A percentile compares a stretch with the other conserved stretches of the same genome.
Evolutionary conservation across 37 sponge, comb jelly and placozoan genomes (phyloP).

Genomic region (Cliona cf. orientalis): DNA sequence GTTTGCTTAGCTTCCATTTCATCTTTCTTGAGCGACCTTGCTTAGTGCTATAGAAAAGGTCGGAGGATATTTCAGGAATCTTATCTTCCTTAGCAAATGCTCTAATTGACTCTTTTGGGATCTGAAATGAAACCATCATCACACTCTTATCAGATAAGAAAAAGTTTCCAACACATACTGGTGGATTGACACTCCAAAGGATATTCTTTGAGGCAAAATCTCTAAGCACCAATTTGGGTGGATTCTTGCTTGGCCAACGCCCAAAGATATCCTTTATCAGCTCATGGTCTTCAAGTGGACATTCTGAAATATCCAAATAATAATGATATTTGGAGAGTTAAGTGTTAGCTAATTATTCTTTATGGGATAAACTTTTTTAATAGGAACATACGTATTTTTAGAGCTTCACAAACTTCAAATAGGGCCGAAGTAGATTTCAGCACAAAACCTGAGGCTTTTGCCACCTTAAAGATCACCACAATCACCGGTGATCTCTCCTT

Average conservation of each 20-base stretch:
- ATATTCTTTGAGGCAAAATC: constrained; percentile 51
- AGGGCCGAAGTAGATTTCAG: constrained; percentile 34
- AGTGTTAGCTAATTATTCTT: not conserved
- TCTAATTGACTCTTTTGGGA: constrained; percentile 8
- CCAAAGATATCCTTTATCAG: constrained; percentile 28
- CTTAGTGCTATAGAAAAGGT: constrained; percentile 18
- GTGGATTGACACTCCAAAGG: constrained; percentile 52
- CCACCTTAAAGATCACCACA: constrained; percentile 52
- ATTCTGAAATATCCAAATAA: constrained; percentile 34
- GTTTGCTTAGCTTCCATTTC: constrained; percentile 21
- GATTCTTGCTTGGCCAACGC: constrained; percentile 54
- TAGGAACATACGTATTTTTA: constrained; percentile 50
- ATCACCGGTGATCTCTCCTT: constrained; percentile 58
- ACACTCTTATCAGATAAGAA: not conserved
- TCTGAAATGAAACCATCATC: not conserved
- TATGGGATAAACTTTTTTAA: not conserved
- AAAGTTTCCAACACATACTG: constrained; percentile 38
- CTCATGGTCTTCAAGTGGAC: constrained; percentile 73
- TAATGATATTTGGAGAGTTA: not conserved
- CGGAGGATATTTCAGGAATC: constrained; percentile 28
- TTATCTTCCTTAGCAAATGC: constrained; percentile 1
- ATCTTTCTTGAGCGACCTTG: constrained; percentile 11
- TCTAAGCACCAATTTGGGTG: constrained; percentile 48
- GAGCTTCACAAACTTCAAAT: constrained; percentile 54
- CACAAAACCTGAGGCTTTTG: constrained; percentile 12